Percentiles rank a stretch among this genome's conserved stretches.
phyloP scores from a whole-genome alignment of 2,888 invertebrate species.

The Hylaea fasciaria region DNA sequence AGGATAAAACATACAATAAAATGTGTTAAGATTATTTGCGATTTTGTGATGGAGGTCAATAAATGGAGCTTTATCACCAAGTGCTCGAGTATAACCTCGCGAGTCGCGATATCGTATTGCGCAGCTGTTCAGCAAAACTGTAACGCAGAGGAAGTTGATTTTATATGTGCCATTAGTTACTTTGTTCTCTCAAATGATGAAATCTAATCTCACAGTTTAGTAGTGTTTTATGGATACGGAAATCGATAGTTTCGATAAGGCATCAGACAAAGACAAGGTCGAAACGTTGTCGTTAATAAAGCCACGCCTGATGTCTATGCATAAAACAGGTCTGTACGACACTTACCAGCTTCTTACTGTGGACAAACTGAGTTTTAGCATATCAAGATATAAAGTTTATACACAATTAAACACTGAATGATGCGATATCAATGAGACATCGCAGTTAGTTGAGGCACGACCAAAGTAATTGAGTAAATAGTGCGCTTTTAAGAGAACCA shows the following conservation, averaged over 20 bases:
- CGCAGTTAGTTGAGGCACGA: too few relatives aligned
- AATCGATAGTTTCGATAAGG: slow-evolving; percentile 47
- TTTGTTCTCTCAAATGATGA: background rate
- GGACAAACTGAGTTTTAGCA: too few relatives aligned
- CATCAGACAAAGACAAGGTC: slow-evolving; percentile 48
- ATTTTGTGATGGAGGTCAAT: slow-evolving; percentile 48
- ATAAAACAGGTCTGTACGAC: slow-evolving; percentile 32
- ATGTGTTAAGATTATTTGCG: slow-evolving; percentile 15
- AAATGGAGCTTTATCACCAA: slow-evolving; percentile 56
- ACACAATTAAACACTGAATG: too few relatives aligned
- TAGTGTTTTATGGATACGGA: slow-evolving; percentile 40
- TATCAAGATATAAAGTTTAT: too few relatives aligned
- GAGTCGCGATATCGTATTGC: slow-evolving; percentile 65
- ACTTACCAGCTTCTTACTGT: too few relatives aligned
- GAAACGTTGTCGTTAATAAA: slow-evolving; percentile 40
- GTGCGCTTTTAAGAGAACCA: too few relatives aligned
- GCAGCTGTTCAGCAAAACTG: slow-evolving; percentile 55
- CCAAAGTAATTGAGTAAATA: too few relatives aligned
- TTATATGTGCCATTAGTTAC: slow-evolving; percentile 21
- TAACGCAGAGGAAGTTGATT: slow-evolving; percentile 37
- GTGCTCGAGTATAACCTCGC: slow-evolving; percentile 59
- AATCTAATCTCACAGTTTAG: slow-evolving; percentile 5
- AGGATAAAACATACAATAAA: slow-evolving; percentile 29
- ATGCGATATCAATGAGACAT: too few relatives aligned
- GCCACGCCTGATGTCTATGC: slow-evolving; percentile 36